Evolutionary conservation across 2,113 vertebrate species (phyloP), one percentile per base, ranked within the genome.

Genomic region (Mus spicilegus): DNA sequence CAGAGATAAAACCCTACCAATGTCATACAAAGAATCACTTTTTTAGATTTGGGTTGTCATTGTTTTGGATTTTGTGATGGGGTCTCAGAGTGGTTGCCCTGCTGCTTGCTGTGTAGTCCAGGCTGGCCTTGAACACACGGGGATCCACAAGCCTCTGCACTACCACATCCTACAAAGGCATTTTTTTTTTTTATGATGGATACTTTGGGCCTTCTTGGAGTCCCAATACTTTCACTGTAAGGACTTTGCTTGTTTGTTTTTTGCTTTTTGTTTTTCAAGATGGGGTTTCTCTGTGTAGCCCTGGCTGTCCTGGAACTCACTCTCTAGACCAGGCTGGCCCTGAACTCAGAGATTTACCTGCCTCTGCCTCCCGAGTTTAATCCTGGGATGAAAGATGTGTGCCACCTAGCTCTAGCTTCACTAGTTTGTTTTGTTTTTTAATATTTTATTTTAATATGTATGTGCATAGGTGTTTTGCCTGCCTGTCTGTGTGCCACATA

Each of bases 1-100:
- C 51, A 86, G 58, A 97, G 92, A 69, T 46, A 89, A 72, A 75
- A 70, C 12, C 36, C 56, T 90, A 70, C 28, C 46, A 30, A 77
- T 5, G n/a, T 17, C 13, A 24, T 80, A 73, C 72, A 91, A 72
- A 78, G 78, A 87, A 67, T 24, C 16, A 30, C 36, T 8, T 24
- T 56, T 56, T 58, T 61, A 1, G 5, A 61, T 39, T 39, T 61
- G 20, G 13, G 56, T 2, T 61, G n/a, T 26, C 24, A 20, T 39
- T 39, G 24, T 26, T 61, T 82, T 39, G 22, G 56, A 28, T 84
- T 42, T 61, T 61, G 54, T 61, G n/a, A 39, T 22, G 3, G 11
- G 5, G 20, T 82, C 56, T 82, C 36, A 82, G 12, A 26, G 22
- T 61, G 54, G 54, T 39, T 58, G 20, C 2, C 36, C 54, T 58